These are phyloP conservation scores for Heliocidaris tuberculata DNA, from an alignment of 35 echinoderm and acorn worm species.

Conservation along the genomic window DNA sequence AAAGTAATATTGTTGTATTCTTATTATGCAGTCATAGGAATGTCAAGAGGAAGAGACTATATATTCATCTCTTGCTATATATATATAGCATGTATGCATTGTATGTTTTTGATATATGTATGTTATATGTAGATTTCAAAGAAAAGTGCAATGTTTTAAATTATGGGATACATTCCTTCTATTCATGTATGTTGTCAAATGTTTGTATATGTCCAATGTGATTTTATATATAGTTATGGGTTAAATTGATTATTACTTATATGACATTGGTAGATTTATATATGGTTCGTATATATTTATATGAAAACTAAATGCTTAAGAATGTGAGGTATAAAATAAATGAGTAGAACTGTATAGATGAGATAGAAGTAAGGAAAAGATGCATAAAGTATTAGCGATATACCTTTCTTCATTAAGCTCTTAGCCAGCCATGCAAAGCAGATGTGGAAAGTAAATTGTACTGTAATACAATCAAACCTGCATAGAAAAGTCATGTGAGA, in stretches of 20 bases:
- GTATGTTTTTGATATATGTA: not conserved
- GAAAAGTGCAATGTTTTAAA: not conserved
- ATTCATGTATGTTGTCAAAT: not conserved
- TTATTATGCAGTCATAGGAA: not conserved
- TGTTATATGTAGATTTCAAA: not conserved
- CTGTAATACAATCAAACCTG: not conserved
- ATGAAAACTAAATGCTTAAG: not conserved
- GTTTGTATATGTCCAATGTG: not conserved
- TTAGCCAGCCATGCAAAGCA: no score
- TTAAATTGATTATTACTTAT: no score
- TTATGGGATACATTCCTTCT: slow-evolving; percentile 8
- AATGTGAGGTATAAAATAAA: not conserved
- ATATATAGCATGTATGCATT: not conserved
- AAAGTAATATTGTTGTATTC: not conserved
- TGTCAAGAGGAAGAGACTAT: not conserved
- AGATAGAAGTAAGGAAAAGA: not conserved
- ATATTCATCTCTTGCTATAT: not conserved
- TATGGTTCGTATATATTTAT: not conserved
- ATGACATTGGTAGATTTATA: no score
- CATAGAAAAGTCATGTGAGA: not conserved
- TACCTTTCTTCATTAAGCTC: no score
- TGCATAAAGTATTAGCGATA: not conserved
- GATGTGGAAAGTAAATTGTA: not conserved
- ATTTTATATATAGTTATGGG: not conserved
- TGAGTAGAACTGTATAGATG: not conserved